phyloP scores from a whole-genome alignment of 2,888 invertebrate genomes.

The Cristatella mucedo region DNA sequence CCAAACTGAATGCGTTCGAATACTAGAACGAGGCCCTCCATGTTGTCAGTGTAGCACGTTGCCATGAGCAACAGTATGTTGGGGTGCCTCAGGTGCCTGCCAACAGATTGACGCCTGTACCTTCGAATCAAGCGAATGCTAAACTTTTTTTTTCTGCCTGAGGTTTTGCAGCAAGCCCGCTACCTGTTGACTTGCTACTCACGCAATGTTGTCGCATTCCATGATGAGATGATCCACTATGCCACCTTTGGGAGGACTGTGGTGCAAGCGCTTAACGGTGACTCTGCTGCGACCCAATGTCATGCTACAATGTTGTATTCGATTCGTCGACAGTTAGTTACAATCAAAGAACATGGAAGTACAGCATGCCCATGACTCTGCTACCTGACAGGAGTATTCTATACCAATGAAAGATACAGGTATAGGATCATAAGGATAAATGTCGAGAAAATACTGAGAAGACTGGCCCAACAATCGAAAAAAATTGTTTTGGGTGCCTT shows the following conservation, averaged over 20 bases:
- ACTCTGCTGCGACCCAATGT: constrained; percentile 27
- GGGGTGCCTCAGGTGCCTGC: constrained; percentile 29
- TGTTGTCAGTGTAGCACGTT: constrained; percentile 34
- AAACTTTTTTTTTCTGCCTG: neutral
- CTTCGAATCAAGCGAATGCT: no score
- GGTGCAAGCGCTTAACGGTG: constrained; percentile 28
- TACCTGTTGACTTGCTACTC: constrained; percentile 10
- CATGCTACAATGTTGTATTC: constrained; percentile 21
- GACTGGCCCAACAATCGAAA: no score
- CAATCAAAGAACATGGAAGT: no score
- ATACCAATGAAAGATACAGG: no score
- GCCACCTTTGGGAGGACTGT: constrained; percentile 21
- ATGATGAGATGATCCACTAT: constrained; percentile 35
- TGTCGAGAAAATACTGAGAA: no score
- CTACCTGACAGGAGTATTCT: no score
- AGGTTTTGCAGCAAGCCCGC: neutral
- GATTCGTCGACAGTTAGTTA: no score
- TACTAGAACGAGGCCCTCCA: constrained; percentile 36
- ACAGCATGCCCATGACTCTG: no score
- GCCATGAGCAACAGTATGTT: constrained; percentile 39
- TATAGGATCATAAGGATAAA: no score
- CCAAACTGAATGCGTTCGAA: constrained; percentile 39
- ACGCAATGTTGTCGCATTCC: constrained; percentile 32
- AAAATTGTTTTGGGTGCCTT: no score
- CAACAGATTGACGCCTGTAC: no score